Conservation (phyloP, 2,113 vertebrate genomes). For the Halcyon malimbica region DNA sequence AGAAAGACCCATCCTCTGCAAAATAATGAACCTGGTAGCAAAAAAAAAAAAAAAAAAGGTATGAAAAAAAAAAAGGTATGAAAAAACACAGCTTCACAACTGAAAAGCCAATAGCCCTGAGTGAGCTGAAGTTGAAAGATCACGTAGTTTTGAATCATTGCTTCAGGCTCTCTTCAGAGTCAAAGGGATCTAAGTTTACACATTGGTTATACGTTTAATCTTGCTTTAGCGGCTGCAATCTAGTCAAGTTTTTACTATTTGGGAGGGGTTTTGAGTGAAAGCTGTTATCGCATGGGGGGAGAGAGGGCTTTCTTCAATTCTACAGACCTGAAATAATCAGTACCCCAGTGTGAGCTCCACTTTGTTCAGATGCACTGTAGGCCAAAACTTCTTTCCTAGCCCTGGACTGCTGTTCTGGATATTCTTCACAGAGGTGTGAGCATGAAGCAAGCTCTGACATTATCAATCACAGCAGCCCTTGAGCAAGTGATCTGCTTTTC, state of each 20-base stretch:
- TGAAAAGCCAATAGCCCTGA: not conserved
- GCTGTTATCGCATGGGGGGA: not conserved
- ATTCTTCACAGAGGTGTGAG: not conserved
- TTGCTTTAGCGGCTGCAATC: not conserved
- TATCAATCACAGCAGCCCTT: not conserved
- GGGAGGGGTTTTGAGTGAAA: conserved; percentile 47
- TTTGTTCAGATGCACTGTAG: not conserved
- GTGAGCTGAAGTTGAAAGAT: conserved; percentile 36
- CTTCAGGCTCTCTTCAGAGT: conserved; percentile 15
- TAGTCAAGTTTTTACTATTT: conserved; percentile 43
- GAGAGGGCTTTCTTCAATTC: conserved; percentile 28
- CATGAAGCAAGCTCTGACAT: not conserved
- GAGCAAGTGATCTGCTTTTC: conserved; percentile 23
- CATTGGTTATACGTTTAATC: conserved; percentile 2
- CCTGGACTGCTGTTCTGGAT: not conserved
- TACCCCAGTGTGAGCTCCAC: not conserved
- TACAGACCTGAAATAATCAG: not conserved
- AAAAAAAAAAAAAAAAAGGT: not conserved
- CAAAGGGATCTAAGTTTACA: conserved; percentile 15
- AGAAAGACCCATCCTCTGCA: conserved; percentile 26
- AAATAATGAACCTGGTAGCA: conserved; percentile 35
- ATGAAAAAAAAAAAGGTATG: not conserved
- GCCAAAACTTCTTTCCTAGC: not conserved
- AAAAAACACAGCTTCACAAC: not conserved
- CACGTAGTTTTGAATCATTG: not conserved